Evolutionary conservation across 2,888 invertebrate species (phyloP), one percentile per base, ranked within the genome.

Genomic region (Lapara coniferarum): DNA sequence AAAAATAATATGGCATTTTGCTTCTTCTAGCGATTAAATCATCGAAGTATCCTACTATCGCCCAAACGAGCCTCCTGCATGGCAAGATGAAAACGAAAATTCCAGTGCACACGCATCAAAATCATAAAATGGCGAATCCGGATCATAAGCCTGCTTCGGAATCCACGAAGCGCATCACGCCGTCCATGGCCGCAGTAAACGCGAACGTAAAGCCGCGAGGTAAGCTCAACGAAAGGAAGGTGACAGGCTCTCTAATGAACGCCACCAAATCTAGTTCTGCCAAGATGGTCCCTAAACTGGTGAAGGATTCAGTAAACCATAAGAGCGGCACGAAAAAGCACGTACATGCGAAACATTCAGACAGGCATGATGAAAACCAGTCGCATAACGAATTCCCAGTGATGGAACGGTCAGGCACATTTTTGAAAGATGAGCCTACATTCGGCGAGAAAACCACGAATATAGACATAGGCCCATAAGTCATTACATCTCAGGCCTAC

Each of bases 351-450:
- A 63, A 63, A 63, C 59, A 63, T 19, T 19, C 10, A 12, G 46
- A 12, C 46, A 63, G 46, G 12, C 16, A 63, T 46, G 63, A 55
- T n/a, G 59, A 59, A 44, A 59, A 46, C 16, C 59, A 46, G 7
- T 46, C 59, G 46, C 19, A 19, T 46, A 46, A 82, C 3, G 73
- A 77, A 13, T 85, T 87, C 46, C 89, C 89, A 0, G 74, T 79
- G 1, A 93, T 95, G 91, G 93, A 94, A 73, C 94, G 97, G 59
- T 97, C 97, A 0, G 96, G 96, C 19, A 97, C 97, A 0, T 97
- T 97, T 81, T 88, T 96, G 19, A 96, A 96, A 85, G 97, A 97
- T 75, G 96, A 96, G 85, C 96, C 96, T 0, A 96, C 96, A 25
- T 92, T 92, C 70, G 85, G 86, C 2, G 87, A 88, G 52, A 89